Conservation (phyloP, 2,113 vertebrate genomes). For the Recurvirostra avosetta region DNA sequence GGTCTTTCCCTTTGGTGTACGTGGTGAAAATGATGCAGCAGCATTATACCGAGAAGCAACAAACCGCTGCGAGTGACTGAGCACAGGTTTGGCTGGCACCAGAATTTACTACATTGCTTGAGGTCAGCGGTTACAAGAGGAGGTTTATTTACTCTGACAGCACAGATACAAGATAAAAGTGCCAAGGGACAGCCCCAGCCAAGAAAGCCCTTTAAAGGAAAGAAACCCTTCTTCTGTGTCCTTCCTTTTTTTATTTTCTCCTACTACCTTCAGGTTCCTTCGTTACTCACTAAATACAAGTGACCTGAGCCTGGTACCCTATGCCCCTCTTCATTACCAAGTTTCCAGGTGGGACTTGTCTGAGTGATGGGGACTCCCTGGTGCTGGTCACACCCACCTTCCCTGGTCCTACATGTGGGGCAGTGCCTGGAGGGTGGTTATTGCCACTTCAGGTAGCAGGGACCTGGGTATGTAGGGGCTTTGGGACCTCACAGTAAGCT, state of each 20-base stretch:
- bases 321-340: neutral
- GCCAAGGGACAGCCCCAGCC: neutral
- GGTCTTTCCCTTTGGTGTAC: neutral
- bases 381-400: neutral
- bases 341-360: neutral
- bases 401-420: accelerated
- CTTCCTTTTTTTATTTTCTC: neutral
- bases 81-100: neutral
- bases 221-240: accelerated
- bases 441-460: neutral
- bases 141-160: neutral
- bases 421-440: neutral
- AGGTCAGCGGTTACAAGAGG: neutral
- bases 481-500: neutral
- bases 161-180: neutral
- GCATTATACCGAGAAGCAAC: neutral
- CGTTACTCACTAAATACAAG: neutral
- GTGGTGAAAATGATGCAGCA: neutral
- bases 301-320: neutral
- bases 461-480: neutral
- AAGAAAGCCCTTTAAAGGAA: neutral
- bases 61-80: accelerated
- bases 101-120: neutral
- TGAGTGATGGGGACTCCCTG: neutral
- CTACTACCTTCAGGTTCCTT: neutral